Conservation (phyloP, 2,113 vertebrate species). For the Malurus alboscapulatus region DNA sequence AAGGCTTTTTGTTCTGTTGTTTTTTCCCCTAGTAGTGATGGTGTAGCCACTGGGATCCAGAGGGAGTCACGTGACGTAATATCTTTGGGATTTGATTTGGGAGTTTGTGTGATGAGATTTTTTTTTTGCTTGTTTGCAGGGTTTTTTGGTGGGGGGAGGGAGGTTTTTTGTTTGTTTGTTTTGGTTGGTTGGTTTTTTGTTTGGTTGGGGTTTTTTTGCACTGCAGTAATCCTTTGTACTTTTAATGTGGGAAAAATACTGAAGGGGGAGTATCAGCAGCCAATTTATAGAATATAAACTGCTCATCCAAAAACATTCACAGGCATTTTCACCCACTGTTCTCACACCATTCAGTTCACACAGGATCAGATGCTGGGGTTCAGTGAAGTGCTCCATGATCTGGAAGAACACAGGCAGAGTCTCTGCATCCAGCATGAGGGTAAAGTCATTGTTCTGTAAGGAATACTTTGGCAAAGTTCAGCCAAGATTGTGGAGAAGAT, state of each 20-base stretch:
- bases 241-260: not conserved
- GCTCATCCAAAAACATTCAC: not conserved
- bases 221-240: not conserved
- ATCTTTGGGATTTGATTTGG: not conserved
- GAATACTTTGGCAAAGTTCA: not conserved
- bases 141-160: too few species aligned
- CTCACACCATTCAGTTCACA: not conserved
- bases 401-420: not conserved
- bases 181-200: not conserved
- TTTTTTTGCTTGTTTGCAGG: not conserved
- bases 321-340: not conserved
- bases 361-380: not conserved
- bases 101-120: not conserved
- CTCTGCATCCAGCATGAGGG: not conserved
- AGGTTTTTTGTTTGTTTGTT: not conserved
- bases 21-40: not conserved
- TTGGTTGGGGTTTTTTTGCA: not conserved
- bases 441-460: not conserved
- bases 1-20: not conserved
- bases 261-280: not conserved
- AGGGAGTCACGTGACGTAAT: not conserved
- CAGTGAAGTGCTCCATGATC: not conserved
- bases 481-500: not conserved
- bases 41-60: too few species aligned
- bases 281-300: not conserved